phyloP scores from a whole-genome alignment of 2,797 vertebrate genomes.

The Chelon auratus region DNA sequence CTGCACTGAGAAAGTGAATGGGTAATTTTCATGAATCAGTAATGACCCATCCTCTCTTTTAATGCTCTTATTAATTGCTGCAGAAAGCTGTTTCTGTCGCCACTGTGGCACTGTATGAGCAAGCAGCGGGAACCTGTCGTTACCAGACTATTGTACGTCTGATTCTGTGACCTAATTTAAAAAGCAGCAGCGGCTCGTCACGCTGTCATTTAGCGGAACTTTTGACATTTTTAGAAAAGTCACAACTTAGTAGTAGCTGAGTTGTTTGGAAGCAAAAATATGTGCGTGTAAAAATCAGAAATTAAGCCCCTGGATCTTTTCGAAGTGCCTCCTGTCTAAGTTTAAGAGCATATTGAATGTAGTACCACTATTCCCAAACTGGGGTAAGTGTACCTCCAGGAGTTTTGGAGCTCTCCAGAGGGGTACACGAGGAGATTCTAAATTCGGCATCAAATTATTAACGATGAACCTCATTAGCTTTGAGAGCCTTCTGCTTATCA shows the following conservation, averaged over 20 bases:
- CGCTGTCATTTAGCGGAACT: constrained; percentile 3
- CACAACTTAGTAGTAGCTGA: constrained; percentile 9
- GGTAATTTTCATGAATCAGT: constrained; percentile 41
- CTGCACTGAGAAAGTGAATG: constrained; percentile 24
- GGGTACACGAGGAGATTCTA: constrained; percentile 61
- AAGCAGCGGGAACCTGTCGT: not conserved
- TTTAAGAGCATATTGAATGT: constrained; percentile 52
- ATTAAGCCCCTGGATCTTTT: constrained; percentile 49
- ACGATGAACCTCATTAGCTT: constrained; percentile 75
- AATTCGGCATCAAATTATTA: constrained; percentile 76
- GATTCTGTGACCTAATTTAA: not conserved
- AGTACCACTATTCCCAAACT: constrained; percentile 70
- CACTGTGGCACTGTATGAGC: not conserved
- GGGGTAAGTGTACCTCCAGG: constrained; percentile 78
- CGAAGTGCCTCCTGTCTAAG: constrained; percentile 12
- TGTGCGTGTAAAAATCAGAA: constrained; percentile 38
- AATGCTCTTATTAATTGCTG: not conserved
- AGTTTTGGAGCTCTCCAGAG: constrained; percentile 67
- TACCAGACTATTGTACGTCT: constrained; percentile 4
- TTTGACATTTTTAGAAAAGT: constrained; percentile 34
- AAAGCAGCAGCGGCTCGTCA: constrained; percentile 18
- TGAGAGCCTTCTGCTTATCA: constrained; percentile 66
- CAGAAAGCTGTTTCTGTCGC: constrained; percentile 18
- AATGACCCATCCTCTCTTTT: not conserved
- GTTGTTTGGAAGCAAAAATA: constrained; percentile 33